phyloP scores from a whole-genome alignment of 2,888 invertebrate genomes.

The Tupiocoris notatus region DNA sequence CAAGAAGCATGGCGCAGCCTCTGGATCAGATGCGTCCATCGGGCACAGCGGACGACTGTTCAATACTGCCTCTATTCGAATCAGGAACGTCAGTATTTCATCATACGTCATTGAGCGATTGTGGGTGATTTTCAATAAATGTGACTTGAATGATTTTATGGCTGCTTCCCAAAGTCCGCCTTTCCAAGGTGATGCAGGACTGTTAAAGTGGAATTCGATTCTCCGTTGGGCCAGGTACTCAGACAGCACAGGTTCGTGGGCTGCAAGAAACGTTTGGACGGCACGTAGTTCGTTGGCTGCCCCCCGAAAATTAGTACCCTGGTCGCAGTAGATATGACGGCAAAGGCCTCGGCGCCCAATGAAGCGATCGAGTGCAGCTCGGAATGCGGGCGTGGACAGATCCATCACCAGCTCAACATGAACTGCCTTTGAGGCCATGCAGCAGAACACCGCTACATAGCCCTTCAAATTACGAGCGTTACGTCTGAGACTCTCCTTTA shows the following conservation, averaged over 20 bases:
- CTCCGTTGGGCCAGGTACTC: neutral
- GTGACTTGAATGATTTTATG: conserved; percentile 18
- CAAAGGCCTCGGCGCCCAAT: conserved; percentile 10
- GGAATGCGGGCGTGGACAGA: conserved; percentile 2
- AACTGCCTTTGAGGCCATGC: conserved; percentile 12
- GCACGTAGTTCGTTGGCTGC: neutral
- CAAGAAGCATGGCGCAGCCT: neutral
- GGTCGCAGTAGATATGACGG: neutral
- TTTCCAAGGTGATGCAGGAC: conserved; percentile 17
- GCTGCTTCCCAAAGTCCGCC: conserved; percentile 11
- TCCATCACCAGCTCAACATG: conserved; percentile 2
- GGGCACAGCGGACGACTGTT: conserved; percentile 29
- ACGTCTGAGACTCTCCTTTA: conserved; percentile 6
- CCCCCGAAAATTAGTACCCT: neutral
- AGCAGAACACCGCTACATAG: conserved; percentile 8
- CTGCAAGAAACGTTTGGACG: neutral
- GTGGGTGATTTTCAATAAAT: conserved; percentile 13
- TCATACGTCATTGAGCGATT: conserved; percentile 25
- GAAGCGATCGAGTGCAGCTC: conserved; percentile 12
- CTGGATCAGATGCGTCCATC: neutral
- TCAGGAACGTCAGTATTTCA: conserved; percentile 28
- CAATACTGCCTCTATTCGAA: conserved; percentile 27
- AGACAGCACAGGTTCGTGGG: neutral
- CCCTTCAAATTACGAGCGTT: neutral
- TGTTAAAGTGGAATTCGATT: conserved; percentile 2